Evolutionary conservation across 1,140 invertebrate genomes (phyloP), one percentile per base, ranked within the genome.

Genomic region (Ceratosolen fusciceps): DNA sequence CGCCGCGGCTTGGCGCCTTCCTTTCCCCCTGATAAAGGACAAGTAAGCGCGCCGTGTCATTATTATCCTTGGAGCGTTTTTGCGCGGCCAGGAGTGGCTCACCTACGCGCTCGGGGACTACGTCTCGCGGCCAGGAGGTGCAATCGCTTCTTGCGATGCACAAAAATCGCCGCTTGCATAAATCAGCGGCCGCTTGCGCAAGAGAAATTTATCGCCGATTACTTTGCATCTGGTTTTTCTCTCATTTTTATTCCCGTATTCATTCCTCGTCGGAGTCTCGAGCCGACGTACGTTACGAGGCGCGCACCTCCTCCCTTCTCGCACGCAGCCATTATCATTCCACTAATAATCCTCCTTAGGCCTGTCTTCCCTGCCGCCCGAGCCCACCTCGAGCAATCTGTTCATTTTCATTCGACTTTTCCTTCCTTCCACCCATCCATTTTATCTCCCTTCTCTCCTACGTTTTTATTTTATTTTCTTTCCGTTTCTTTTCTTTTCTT

Each of bases 11-110:
- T 49, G 39, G 39, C 68, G 52, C 76, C 67, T 77, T 77, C 67
- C 75, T 77, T 71, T 77, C 75, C 75, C 60, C 68, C 68, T 78
- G 76, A 78, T 78, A 78, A 78, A 78, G 68, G 68, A 78, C 68
- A 78, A 49, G n/a, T 52, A 65, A 31, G 60, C 24, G 24, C 29
- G 76, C 16, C 24, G 26, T n/a, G 39, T 62, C 58, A 78, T 72
- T 78, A 62, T 71, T 78, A 78, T 78, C 67, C 76, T 78, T 78
- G 76, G 68, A 39, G 60, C 16, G 67, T 60, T 78, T 78, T 78
- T 71, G n/a, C 68, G 19, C 34, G 14, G 52, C 3, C 68, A 78
- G 76, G 76, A 78, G 76, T 72, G 68, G 76, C 76, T 78, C 67
- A 47, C 52, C 76, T 78, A 78, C 68, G 67, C 68, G 68, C 21